Conservation (phyloP, 2,797 vertebrate genomes). For the Neosilurus hyrtlii region DNA sequence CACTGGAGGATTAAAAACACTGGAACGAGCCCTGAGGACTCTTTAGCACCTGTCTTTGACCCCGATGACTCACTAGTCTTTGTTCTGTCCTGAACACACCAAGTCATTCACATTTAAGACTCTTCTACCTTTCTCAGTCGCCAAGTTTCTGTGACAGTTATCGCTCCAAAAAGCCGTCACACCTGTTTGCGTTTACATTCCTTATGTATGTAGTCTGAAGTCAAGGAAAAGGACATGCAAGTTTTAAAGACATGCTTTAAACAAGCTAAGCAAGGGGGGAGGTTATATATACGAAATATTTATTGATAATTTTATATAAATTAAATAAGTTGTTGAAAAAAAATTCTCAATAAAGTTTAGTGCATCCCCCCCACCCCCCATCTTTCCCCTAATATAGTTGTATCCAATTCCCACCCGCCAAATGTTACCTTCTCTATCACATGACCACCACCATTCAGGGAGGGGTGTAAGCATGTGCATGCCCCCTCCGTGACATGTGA, state of each 20-base stretch:
- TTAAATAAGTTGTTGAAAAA: too few relatives aligned
- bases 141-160: conserved; percentile 16
- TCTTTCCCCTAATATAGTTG: too few relatives aligned
- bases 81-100: conserved; percentile 12
- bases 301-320: too few relatives aligned
- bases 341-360: too few relatives aligned
- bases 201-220: background rate
- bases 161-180: conserved; percentile 9
- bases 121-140: conserved; percentile 5
- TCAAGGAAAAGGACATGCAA: conserved; percentile 22
- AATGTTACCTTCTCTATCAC: too few relatives aligned
- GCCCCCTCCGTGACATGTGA: too few relatives aligned
- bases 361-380: too few relatives aligned
- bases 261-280: too few relatives aligned
- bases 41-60: background rate
- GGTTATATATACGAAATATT: too few relatives aligned
- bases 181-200: conserved; percentile 26
- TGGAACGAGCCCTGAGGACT: background rate
- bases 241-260: background rate
- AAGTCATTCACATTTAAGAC: conserved; percentile 22
- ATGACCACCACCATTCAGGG: too few relatives aligned
- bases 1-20: background rate
- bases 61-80: conserved; percentile 30
- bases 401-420: too few relatives aligned
- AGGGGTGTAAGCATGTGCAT: too few relatives aligned